phyloP scores from a whole-genome alignment of 2,797 vertebrate species.

The Manis pentadactyla region DNA sequence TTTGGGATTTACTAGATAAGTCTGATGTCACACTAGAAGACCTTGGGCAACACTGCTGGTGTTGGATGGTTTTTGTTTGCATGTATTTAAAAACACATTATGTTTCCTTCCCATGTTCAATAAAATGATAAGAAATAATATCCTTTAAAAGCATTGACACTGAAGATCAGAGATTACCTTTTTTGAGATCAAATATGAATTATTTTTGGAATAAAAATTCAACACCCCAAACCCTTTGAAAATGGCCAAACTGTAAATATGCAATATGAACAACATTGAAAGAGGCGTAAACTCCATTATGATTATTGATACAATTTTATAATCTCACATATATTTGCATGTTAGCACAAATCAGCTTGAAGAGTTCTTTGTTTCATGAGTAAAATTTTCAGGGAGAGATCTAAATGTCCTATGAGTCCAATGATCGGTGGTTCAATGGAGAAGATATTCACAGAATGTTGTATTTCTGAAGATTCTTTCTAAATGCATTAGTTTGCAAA shows the following conservation, averaged over 20 bases:
- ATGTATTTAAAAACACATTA: not conserved
- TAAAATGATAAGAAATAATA: not conserved
- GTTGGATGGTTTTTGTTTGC: not conserved
- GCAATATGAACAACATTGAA: not conserved
- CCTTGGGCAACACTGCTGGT: not conserved
- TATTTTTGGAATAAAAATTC: slow-evolving; percentile 27
- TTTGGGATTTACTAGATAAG: not conserved
- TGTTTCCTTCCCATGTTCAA: not conserved
- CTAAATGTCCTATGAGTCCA: not conserved
- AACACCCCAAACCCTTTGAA: not conserved
- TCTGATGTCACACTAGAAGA: not conserved
- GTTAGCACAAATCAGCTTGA: not conserved
- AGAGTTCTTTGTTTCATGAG: slow-evolving; percentile 4
- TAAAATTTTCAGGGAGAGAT: not conserved
- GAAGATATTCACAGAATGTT: not conserved
- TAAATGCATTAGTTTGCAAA: slow-evolving; percentile 3
- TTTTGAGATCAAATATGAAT: not conserved
- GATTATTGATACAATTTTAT: not conserved
- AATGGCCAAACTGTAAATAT: not conserved
- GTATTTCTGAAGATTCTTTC: not conserved
- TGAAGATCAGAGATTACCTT: not conserved
- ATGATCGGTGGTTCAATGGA: not conserved
- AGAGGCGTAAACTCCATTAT: not conserved
- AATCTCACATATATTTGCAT: not conserved
- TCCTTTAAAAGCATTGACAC: not conserved